Percentiles rank a stretch among this genome's conserved stretches.
Evolutionary conservation across 2,113 vertebrate species (phyloP).

Genomic region (Megaptera novaeangliae): DNA sequence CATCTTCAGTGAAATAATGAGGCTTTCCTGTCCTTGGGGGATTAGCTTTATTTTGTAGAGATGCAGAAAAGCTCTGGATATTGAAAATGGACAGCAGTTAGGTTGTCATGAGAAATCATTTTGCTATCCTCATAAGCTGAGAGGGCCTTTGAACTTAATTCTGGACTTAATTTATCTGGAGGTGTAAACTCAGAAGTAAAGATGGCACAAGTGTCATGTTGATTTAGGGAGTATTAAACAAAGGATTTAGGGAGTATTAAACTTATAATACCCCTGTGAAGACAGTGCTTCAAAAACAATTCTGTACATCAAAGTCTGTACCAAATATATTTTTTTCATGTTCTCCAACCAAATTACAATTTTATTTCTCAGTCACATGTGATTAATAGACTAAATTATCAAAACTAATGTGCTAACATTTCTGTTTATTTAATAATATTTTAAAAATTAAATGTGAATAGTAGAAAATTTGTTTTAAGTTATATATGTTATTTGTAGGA

Average conservation of each 20-base stretch:
- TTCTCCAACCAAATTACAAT: neutral
- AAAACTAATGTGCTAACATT: neutral
- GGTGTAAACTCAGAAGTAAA: neutral
- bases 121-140: neutral
- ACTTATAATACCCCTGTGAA: neutral
- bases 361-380: neutral
- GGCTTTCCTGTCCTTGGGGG: neutral
- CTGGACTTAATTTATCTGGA: neutral
- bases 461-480: conserved; percentile 65
- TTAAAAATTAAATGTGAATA: conserved; percentile 36
- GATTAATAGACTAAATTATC: neutral
- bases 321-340: neutral
- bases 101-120: neutral
- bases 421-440: conserved; percentile 9
- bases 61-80: neutral
- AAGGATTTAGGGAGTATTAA: neutral
- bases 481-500: conserved; percentile 85
- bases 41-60: neutral
- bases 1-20: neutral
- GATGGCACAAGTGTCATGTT: neutral
- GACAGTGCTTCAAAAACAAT: neutral
- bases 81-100: neutral
- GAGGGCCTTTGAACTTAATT: neutral
- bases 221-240: neutral
- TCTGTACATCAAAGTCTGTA: neutral